These are phyloP conservation scores for Limanda limanda DNA, from an alignment of 2,113 vertebrate genomes.

Conservation along the genomic window DNA sequence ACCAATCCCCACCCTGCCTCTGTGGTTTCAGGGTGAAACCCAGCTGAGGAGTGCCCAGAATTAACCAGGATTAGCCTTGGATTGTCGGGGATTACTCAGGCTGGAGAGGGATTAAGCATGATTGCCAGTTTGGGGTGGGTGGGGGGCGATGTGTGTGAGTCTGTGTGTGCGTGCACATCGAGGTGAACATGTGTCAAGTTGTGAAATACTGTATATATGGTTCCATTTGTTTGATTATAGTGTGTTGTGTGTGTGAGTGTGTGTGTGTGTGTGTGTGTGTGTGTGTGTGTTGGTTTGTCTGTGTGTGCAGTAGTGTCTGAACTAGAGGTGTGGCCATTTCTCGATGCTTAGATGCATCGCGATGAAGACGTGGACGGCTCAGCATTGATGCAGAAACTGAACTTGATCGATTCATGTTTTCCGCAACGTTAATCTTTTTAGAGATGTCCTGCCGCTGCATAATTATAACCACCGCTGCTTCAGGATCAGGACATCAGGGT, in stretches of 20 bases:
- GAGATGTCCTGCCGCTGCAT: too few relatives aligned
- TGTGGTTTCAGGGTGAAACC: slow-evolving; percentile 76
- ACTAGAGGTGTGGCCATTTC: neutral
- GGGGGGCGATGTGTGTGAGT: slow-evolving; percentile 4
- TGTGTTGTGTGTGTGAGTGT: too few relatives aligned
- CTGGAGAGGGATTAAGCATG: slow-evolving; percentile 80
- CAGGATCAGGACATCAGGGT: too few relatives aligned
- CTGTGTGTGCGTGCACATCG: slow-evolving; percentile 31
- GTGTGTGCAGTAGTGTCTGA: neutral
- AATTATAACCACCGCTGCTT: too few relatives aligned
- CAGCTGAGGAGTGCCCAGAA: slow-evolving; percentile 79
- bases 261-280: too few relatives aligned
- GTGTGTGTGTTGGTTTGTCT: neutral
- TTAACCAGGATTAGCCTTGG: slow-evolving; percentile 82
- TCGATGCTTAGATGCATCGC: neutral
- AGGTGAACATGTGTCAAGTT: slow-evolving; percentile 34
- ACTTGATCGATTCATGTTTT: too few relatives aligned
- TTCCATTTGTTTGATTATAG: slow-evolving; percentile 25
- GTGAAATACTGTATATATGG: slow-evolving; percentile 15
- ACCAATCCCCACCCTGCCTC: slow-evolving; percentile 78
- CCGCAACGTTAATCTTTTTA: too few relatives aligned
- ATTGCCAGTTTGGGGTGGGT: slow-evolving; percentile 78
- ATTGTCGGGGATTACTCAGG: slow-evolving; percentile 80
- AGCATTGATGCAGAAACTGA: too few relatives aligned
- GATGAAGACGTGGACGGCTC: too few relatives aligned